These are phyloP conservation scores for Carabus problematicus DNA, from an alignment of 2,888 invertebrate genomes.

Conservation along the genomic window DNA sequence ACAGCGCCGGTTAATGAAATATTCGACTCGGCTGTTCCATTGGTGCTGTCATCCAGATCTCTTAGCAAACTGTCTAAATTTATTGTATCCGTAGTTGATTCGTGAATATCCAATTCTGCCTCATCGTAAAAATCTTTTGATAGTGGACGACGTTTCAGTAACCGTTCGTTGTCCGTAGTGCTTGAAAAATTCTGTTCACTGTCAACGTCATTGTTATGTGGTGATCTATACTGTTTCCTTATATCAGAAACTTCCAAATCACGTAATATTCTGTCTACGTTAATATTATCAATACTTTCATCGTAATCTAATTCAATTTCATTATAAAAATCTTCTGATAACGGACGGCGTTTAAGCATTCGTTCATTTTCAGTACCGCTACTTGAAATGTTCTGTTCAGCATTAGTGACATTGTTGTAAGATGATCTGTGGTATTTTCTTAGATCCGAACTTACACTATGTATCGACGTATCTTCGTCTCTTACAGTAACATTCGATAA, in stretches of 20 bases:
- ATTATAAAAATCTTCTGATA: slow-evolving; percentile 77
- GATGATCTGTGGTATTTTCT: slow-evolving; percentile 48
- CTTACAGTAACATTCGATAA: slow-evolving; percentile 21
- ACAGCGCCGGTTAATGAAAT: no score
- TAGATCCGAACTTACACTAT: slow-evolving; percentile 49
- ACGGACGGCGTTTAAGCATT: slow-evolving; percentile 70
- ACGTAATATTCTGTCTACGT: slow-evolving; percentile 73
- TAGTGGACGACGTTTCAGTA: background rate
- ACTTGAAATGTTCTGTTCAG: slow-evolving; percentile 53
- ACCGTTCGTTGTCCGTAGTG: background rate
- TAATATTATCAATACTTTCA: slow-evolving; percentile 60
- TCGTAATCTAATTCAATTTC: slow-evolving; percentile 64
- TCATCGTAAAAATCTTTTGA: no score
- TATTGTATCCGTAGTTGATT: no score
- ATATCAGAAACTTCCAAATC: slow-evolving; percentile 66
- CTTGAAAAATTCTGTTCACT: background rate
- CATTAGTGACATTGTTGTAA: slow-evolving; percentile 60
- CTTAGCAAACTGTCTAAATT: no score
- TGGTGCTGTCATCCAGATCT: no score
- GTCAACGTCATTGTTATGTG: background rate
- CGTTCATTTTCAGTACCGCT: slow-evolving; percentile 49
- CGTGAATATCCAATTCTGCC: no score
- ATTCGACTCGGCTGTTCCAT: no score
- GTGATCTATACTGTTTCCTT: no score
- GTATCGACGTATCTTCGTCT: slow-evolving; percentile 22